These are phyloP conservation scores for Phataginus tricuspis DNA, from an alignment of 2,797 vertebrate genomes.

Conservation along the genomic window DNA sequence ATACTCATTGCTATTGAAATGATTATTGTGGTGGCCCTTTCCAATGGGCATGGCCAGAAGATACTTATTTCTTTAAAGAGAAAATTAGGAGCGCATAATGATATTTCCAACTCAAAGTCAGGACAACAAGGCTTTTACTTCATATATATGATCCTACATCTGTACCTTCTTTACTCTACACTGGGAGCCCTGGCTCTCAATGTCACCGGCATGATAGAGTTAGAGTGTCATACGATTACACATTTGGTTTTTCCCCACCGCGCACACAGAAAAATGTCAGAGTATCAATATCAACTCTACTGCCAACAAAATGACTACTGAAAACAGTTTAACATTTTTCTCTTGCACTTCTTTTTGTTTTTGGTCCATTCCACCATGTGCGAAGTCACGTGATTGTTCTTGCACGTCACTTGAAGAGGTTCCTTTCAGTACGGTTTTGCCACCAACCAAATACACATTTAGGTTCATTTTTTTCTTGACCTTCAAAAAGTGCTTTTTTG, in stretches of 20 bases:
- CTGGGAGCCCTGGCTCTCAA: neutral
- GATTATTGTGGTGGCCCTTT: neutral
- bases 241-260: neutral
- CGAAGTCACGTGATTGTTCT: neutral
- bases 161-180: neutral
- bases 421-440: neutral
- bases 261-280: neutral
- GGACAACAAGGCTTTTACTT: neutral
- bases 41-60: neutral
- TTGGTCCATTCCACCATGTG: neutral
- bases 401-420: neutral
- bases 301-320: neutral
- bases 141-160: neutral
- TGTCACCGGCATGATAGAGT: neutral
- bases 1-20: neutral
- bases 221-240: neutral
- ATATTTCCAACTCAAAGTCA: neutral
- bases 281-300: neutral
- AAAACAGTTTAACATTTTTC: neutral
- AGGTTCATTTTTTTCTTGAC: neutral
- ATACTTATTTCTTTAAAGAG: neutral
- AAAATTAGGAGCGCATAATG: neutral
- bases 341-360: neutral
- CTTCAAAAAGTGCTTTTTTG: neutral
- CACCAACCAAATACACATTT: neutral